Percentiles rank a stretch among this genome's conserved stretches.
Evolutionary conservation across 2,797 vertebrate genomes (phyloP).

Genomic region (Cuculus canorus): DNA sequence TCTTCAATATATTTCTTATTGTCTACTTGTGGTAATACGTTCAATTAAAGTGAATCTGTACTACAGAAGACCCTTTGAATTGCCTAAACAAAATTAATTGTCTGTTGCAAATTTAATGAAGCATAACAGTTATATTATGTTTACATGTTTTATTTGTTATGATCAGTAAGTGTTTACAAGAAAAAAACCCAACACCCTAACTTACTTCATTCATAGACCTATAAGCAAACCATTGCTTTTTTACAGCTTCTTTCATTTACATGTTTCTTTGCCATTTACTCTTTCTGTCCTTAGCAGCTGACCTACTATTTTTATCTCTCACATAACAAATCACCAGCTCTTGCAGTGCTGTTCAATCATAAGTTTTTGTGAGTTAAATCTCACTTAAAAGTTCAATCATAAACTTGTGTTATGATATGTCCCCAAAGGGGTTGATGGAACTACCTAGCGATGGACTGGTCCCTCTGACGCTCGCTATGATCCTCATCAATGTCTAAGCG

Average conservation of each 20-base stretch:
- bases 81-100: slow-evolving; percentile 68
- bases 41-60: slow-evolving; percentile 73
- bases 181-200: not conserved
- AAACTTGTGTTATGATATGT: fast-evolving
- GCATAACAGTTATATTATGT: slow-evolving; percentile 52
- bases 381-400: not conserved
- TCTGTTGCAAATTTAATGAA: slow-evolving; percentile 71
- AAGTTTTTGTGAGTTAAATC: not conserved
- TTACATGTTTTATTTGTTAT: slow-evolving; percentile 65
- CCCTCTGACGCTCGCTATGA: not conserved
- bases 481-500: not conserved
- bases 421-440: not conserved
- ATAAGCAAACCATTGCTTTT: not conserved
- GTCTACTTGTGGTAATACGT: slow-evolving; percentile 73
- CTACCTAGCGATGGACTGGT: not conserved
- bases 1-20: slow-evolving; percentile 79
- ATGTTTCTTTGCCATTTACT: not conserved
- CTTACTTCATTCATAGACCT: not conserved
- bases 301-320: not conserved
- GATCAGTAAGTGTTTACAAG: slow-evolving; percentile 49
- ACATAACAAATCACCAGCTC: not conserved
- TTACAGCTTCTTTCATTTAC: not conserved
- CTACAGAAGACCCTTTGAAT: slow-evolving; percentile 62
- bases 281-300: not conserved
- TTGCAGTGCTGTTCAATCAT: not conserved